phyloP scores from a whole-genome alignment of 2,888 invertebrate species.

The Aphelenchoides bicaudatus region DNA sequence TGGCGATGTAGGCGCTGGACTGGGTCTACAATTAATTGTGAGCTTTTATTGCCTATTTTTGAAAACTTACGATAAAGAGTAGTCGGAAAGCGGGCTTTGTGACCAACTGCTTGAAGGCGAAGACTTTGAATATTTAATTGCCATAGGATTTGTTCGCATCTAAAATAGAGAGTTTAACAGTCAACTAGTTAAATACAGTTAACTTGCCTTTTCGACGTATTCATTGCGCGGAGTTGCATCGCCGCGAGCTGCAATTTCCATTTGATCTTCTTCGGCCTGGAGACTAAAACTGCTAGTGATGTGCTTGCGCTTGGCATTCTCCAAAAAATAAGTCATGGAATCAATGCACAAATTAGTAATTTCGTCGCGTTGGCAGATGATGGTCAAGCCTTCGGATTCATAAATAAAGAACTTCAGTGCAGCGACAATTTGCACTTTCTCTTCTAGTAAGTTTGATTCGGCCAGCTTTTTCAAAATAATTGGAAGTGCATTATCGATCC shows the following conservation, averaged over 20 bases:
- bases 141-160: too few relatives aligned
- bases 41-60: too few relatives aligned
- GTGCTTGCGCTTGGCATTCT: slow-evolving; percentile 13
- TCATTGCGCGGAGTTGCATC: not conserved
- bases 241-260: slow-evolving; percentile 16
- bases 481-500: slow-evolving; percentile 43
- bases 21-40: too few relatives aligned
- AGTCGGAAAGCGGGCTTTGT: too few relatives aligned
- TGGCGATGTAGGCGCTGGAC: too few relatives aligned
- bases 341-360: slow-evolving; percentile 14
- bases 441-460: slow-evolving; percentile 15
- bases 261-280: slow-evolving; percentile 14
- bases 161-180: too few relatives aligned
- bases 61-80: too few relatives aligned
- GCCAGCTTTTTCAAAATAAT: slow-evolving; percentile 38
- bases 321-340: slow-evolving; percentile 20
- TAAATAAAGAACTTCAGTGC: slow-evolving; percentile 42
- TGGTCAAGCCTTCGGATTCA: slow-evolving; percentile 35
- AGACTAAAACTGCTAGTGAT: too few relatives aligned
- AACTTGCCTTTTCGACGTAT: too few relatives aligned
- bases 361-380: slow-evolving; percentile 16
- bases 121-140: too few relatives aligned
- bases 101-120: too few relatives aligned
- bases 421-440: slow-evolving; percentile 28
- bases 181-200: too few relatives aligned